Evolutionary conservation across 1,140 invertebrate species (phyloP), one percentile per base, ranked within the genome.

Genomic region (Grapholita molesta): DNA sequence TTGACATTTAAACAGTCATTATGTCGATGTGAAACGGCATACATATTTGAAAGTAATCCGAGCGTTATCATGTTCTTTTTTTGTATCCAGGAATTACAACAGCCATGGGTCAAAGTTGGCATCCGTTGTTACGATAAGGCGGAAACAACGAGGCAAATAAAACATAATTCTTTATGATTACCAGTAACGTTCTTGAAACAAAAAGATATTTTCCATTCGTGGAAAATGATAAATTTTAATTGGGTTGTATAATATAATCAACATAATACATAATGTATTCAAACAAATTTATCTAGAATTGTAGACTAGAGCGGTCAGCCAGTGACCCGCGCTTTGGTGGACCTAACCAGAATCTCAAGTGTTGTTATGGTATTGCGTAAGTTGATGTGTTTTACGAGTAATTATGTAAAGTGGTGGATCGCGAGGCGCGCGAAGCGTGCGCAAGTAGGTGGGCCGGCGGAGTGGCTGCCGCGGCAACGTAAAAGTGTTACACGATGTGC

Each of bases 401-500:
- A 89, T 91, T 89, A 91, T 89, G 86, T 91, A 89, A 89, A 91
- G 80, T 74, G 76, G 76, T 77, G 82, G 73, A 82, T 83, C 81
- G 76, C 66, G 66, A 28, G 53, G 25, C 53, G 35, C 70, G 69
- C 72, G 72, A 72, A 70, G 68, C 71, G 72, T 72, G 71, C 70
- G 61, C 67, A 81, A 79, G 80, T 83, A 71, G 80, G 84, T 76
- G 78, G 80, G 83, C 55, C 74, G 52, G 42, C 53, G 7, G 30
- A n/a, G n/a, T n/a, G n/a, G n/a, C n/a, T 70, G 78, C 78, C 70
- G 76, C 75, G 73, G 82, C 85, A 85, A 85, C 80, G 87, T 89
- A 89, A 89, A 88, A 91, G 86, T 91, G 88, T 89, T 89, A 91
- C 89, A 82, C 83, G 78, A 73, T 80, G 87, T 79, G 79, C 86